These are phyloP conservation scores for Muscicapa striata DNA, from an alignment of 2,797 vertebrate genomes.

Conservation along the genomic window DNA sequence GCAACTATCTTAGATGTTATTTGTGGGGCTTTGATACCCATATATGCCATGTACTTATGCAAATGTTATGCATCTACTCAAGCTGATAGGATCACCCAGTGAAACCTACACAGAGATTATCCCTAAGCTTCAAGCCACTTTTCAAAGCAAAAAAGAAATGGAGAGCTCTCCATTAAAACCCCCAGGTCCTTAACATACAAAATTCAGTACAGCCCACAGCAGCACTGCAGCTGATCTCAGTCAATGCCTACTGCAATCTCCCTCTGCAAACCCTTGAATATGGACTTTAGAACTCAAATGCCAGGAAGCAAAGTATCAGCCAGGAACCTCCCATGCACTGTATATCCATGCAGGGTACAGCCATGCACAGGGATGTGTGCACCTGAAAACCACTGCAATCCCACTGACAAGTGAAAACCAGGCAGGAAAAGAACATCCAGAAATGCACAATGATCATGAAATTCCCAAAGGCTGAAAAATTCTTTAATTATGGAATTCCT, in stretches of 20 bases:
- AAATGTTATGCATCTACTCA: neutral
- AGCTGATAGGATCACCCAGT: neutral
- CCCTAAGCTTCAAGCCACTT: neutral
- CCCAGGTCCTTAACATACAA: neutral
- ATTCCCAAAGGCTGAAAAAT: neutral
- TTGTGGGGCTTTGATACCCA: neutral
- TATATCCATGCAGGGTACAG: rapidly evolving
- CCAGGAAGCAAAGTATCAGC: neutral
- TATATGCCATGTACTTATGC: rapidly evolving
- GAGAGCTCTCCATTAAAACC: neutral
- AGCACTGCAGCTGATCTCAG: neutral
- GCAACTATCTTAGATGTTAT: neutral
- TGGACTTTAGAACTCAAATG: neutral
- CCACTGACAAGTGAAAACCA: neutral
- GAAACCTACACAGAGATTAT: neutral
- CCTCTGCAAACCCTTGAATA: neutral
- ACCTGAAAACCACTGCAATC: neutral
- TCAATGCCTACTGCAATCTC: neutral
- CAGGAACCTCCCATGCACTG: neutral
- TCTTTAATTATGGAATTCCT: neutral
- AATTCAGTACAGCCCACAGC: neutral
- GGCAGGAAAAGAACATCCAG: neutral
- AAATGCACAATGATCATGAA: neutral
- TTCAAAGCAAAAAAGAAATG: neutral
- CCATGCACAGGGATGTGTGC: neutral